These are phyloP conservation scores for Sturnus vulgaris DNA, from an alignment of 2,113 vertebrate species.

Conservation along the genomic window DNA sequence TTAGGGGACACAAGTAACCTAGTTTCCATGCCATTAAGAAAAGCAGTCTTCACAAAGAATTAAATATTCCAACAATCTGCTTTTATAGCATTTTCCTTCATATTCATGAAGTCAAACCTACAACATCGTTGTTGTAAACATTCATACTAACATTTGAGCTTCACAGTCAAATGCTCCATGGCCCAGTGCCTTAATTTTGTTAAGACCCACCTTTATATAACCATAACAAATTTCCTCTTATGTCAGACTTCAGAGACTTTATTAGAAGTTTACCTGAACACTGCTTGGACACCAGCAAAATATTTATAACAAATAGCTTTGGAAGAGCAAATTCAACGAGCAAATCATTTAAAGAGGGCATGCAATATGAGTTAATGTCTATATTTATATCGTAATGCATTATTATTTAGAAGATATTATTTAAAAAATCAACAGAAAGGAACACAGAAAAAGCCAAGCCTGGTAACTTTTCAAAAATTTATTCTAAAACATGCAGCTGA, in stretches of 20 bases:
- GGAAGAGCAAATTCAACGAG: neutral
- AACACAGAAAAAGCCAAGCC: neutral
- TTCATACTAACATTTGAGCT: neutral
- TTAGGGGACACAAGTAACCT: fast-evolving
- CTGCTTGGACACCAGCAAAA: slow-evolving; percentile 63
- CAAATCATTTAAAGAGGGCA: neutral
- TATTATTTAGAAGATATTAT: neutral
- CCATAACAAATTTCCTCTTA: slow-evolving; percentile 39
- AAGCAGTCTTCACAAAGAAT: neutral
- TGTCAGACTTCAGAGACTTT: slow-evolving; percentile 39
- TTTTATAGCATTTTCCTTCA: neutral
- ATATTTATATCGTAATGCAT: neutral
- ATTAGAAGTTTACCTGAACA: slow-evolving; percentile 58
- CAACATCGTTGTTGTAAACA: neutral
- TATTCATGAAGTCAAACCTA: neutral
- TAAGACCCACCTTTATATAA: slow-evolving; percentile 32
- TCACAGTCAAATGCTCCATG: neutral
- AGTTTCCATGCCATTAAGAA: neutral
- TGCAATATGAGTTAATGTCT: neutral
- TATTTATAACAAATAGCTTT: slow-evolving; percentile 55
- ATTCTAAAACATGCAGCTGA: neutral
- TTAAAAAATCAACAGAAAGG: neutral
- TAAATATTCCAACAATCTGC: neutral
- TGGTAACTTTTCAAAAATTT: neutral
- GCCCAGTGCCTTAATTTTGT: neutral